phyloP scores from a whole-genome alignment of 2,113 vertebrate genomes.

The Actenoides lindsayi region DNA sequence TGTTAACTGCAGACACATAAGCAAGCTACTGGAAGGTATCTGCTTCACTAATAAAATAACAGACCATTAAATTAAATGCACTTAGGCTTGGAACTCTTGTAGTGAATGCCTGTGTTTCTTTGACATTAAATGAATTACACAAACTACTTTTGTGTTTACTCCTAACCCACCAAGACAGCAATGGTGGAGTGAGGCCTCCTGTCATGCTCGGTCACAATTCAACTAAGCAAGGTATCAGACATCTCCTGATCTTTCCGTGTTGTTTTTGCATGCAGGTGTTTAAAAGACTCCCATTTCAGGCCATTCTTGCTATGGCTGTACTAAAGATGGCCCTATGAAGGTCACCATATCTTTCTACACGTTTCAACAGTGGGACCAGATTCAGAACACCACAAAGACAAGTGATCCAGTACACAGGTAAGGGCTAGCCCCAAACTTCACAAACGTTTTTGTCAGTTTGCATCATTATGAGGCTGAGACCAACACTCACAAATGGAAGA shows the following conservation, averaged over 20 bases:
- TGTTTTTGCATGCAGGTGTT: not conserved
- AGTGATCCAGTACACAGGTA: not conserved
- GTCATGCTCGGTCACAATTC: not conserved
- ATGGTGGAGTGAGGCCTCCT: not conserved
- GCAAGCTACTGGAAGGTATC: not conserved
- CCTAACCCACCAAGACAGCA: not conserved
- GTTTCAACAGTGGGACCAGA: not conserved
- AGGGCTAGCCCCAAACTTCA: not conserved
- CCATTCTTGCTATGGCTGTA: not conserved
- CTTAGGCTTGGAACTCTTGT: not conserved
- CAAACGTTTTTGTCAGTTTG: not conserved
- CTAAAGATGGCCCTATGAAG: not conserved
- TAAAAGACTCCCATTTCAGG: not conserved
- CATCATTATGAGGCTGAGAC: not conserved
- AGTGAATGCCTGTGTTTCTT: not conserved
- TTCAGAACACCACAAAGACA: not conserved
- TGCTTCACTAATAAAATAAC: not conserved
- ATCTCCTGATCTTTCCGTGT: not conserved
- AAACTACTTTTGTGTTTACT: not conserved
- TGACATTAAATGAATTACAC: not conserved
- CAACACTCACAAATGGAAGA: not conserved
- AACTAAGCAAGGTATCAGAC: not conserved
- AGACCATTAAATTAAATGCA: not conserved
- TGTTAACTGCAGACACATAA: not conserved
- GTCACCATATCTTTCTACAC: not conserved